A percentile compares a stretch with the other conserved stretches of the same genome.
Conservation (phyloP, 1,140 invertebrate species). For the Antheraea pernyi region DNA sequence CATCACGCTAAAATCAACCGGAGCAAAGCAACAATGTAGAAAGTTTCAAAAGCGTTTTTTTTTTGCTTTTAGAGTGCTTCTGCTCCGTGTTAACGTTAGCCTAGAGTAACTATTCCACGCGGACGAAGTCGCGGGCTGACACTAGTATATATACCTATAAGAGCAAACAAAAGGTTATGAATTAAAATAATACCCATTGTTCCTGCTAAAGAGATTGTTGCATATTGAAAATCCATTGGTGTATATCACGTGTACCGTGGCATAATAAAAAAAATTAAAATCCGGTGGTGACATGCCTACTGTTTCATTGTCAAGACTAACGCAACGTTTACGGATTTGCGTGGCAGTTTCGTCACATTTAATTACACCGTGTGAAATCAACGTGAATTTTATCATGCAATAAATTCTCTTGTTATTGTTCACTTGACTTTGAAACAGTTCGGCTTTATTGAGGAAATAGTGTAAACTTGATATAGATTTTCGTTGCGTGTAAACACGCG, state of each 20-base stretch:
- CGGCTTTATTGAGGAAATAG: background rate
- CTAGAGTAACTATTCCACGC: too few relatives aligned
- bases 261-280: background rate
- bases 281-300: slow-evolving; percentile 11
- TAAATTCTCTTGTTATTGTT: background rate
- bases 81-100: too few relatives aligned
- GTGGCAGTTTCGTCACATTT: slow-evolving; percentile 21
- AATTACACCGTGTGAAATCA: slow-evolving; percentile 22
- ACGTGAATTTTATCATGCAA: background rate
- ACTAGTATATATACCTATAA: too few relatives aligned
- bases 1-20: too few relatives aligned
- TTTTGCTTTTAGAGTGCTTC: too few relatives aligned
- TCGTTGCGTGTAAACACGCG: slow-evolving; percentile 5
- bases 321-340: slow-evolving; percentile 15
- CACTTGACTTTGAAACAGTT: slow-evolving; percentile 16
- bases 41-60: too few relatives aligned
- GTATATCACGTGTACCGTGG: background rate
- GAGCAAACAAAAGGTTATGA: too few relatives aligned
- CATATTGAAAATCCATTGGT: background rate
- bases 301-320: slow-evolving; percentile 29
- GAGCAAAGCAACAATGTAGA: too few relatives aligned
- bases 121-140: too few relatives aligned
- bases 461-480: background rate
- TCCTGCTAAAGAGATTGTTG: background rate
- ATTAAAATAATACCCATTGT: too few relatives aligned